Evolutionary conservation across 30 jellyfish, hydroid and myxozoan species (phyloP), one percentile per base, ranked within the genome.

Genomic region (Pelagia noctiluca): DNA sequence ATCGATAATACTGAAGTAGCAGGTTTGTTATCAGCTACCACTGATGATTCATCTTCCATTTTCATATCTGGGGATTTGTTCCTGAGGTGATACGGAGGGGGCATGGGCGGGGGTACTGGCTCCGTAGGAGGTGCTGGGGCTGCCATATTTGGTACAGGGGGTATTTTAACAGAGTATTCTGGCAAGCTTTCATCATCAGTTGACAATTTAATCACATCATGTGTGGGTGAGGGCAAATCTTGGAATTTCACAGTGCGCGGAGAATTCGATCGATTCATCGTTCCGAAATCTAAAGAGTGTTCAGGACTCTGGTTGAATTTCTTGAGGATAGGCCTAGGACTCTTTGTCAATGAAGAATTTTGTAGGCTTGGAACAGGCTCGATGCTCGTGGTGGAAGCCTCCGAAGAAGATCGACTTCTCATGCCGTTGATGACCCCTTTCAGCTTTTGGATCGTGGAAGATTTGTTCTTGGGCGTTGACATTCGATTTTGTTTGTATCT

Each of bases 361-460:
- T 3, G 28, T 3, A 24, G n/a, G 8, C 54, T 61, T 35, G 85
- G 22, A 22, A 22, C 67, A 0, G 71, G 80, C 2, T 65, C 96
- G 67, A 13, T 1, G 34, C 96, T 85, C 16, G 96, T 67, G 2
- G 89, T 85, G 1, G 96, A 85, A 1, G 88, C 89, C 19, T 85
- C 96, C 32, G 96, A 85, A 1, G 96, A 74, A 4, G 96, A 85
- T 26, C 96, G 96, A 50, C 96, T 85, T 24, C 96, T 48, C 84
- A 85, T 75, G 0, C 96, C 96, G 28, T 63, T 86, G 75, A 85
- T 85, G 30, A 76, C 96, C 21, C 77, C 84, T 22, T 76, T 75
- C 2, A 85, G 65, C 69, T 76, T 75, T 63, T 76, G 85, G 73
- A 85, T 50, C 32, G 96, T 81, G 18, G 96, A 85, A 23, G 89